Evolutionary conservation across 2,113 vertebrate species (phyloP).

Genomic region (Protobothrops flavoviridis): DNA sequence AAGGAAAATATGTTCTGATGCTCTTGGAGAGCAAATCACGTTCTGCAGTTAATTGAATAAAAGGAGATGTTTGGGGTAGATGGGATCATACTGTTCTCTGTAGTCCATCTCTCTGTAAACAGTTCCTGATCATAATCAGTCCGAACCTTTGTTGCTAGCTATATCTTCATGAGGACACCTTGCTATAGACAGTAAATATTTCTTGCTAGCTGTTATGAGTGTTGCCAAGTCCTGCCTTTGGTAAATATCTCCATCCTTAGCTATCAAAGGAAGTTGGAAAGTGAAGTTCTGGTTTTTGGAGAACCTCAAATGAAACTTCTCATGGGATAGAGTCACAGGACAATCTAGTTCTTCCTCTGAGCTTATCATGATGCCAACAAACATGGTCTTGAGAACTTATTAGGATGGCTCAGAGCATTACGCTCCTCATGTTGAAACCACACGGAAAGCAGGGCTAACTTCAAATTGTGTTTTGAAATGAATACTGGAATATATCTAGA

Average conservation of each 20-base stretch:
- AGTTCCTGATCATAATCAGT: not conserved
- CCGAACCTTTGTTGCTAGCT: not conserved
- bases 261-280: constrained; percentile 63
- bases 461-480: constrained; percentile 27
- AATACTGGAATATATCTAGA: constrained; percentile 30
- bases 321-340: constrained; percentile 18
- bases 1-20: constrained; percentile 47
- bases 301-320: constrained; percentile 49
- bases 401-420: not conserved
- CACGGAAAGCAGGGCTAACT: not conserved
- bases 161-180: not conserved
- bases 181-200: not conserved
- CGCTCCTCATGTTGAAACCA: constrained; percentile 2
- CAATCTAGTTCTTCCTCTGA: constrained; percentile 22
- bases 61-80: not conserved
- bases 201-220: constrained; percentile 26
- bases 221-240: constrained; percentile 35
- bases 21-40: constrained; percentile 36
- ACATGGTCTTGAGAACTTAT: not conserved
- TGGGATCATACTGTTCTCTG: not conserved
- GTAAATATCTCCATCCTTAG: constrained; percentile 50
- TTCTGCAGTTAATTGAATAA: not conserved
- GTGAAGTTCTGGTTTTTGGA: constrained; percentile 67
- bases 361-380: not conserved
- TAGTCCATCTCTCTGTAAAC: not conserved